These are phyloP conservation scores for Drosophila yakuba DNA, from an alignment of 1,140 invertebrate genomes.

Conservation along the genomic window DNA sequence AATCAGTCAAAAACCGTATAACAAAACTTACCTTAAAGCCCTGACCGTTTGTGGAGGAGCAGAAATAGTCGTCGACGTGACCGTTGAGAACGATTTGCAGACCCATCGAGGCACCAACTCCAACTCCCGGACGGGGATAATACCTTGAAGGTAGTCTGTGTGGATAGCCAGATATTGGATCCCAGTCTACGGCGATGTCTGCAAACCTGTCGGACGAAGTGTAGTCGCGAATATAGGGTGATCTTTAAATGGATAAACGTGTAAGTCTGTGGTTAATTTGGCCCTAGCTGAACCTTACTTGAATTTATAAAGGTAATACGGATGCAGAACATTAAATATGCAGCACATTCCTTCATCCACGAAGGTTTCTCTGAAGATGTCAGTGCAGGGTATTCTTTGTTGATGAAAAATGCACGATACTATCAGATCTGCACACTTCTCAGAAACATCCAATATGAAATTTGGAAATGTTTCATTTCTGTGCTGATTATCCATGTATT, in stretches of 20 bases:
- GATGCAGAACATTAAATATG: slow-evolving; percentile 90
- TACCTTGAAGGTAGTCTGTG: slow-evolving; percentile 54
- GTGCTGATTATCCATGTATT: slow-evolving; percentile 28
- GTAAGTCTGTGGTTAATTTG: not conserved
- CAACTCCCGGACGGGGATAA: slow-evolving; percentile 79
- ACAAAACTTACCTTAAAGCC: slow-evolving; percentile 89
- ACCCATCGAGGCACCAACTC: slow-evolving; percentile 88
- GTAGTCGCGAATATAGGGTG: slow-evolving; percentile 55
- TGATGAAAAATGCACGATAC: slow-evolving; percentile 54
- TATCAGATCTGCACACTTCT: slow-evolving; percentile 65
- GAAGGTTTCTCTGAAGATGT: slow-evolving; percentile 91
- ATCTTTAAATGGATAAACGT: slow-evolving; percentile 11
- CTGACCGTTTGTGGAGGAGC: slow-evolving; percentile 90
- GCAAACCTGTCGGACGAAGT: slow-evolving; percentile 57
- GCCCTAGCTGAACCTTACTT: slow-evolving; percentile 19
- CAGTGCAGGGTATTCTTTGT: slow-evolving; percentile 86
- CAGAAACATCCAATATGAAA: slow-evolving; percentile 56
- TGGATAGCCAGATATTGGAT: slow-evolving; percentile 75
- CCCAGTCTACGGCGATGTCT: slow-evolving; percentile 88
- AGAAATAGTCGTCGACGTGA: slow-evolving; percentile 90
- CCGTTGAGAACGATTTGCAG: slow-evolving; percentile 90
- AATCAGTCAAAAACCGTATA: not conserved
- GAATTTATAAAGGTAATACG: slow-evolving; percentile 87
- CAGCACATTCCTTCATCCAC: slow-evolving; percentile 94
- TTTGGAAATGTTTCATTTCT: slow-evolving; percentile 56